These are phyloP conservation scores for Cydia strobilella DNA, from an alignment of 1,140 invertebrate species.

Conservation along the genomic window DNA sequence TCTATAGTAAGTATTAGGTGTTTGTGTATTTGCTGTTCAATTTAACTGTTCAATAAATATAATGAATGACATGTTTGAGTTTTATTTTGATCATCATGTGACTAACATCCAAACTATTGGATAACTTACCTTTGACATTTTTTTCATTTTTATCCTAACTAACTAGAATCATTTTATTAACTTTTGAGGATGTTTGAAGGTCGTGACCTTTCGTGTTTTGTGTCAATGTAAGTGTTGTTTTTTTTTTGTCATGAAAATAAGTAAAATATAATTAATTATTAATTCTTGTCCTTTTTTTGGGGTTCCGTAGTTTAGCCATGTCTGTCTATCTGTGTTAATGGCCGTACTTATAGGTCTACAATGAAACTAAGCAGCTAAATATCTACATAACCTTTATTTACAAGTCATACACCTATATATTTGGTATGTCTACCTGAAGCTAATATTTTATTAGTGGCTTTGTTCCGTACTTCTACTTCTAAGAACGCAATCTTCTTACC, in stretches of 20 bases:
- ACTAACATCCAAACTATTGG: too few relatives aligned
- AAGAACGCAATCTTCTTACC: slow-evolving; percentile 91
- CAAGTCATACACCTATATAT: slow-evolving; percentile 80
- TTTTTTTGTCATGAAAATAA: too few relatives aligned
- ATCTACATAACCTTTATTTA: slow-evolving; percentile 24
- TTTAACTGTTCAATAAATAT: slow-evolving; percentile 4
- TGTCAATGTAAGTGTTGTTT: too few relatives aligned
- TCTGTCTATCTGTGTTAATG: too few relatives aligned
- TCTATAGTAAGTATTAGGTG: neutral
- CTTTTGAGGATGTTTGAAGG: too few relatives aligned
- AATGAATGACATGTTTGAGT: neutral
- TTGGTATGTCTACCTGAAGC: slow-evolving; percentile 91
- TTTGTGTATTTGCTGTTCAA: neutral
- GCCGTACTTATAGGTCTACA: neutral
- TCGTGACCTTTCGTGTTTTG: too few relatives aligned
- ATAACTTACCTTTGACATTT: too few relatives aligned
- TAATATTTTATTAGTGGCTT: slow-evolving; percentile 85
- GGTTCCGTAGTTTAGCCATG: too few relatives aligned
- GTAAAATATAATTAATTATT: too few relatives aligned
- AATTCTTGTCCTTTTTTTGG: too few relatives aligned
- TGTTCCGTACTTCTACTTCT: slow-evolving; percentile 87
- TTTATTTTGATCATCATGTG: neutral
- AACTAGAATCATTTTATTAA: too few relatives aligned
- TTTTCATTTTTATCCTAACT: too few relatives aligned
- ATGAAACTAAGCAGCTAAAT: neutral